Base-by-base conservation (phyloP, 1,140 invertebrate genomes). In the Hyposmocoma kahamanoa region DNA sequence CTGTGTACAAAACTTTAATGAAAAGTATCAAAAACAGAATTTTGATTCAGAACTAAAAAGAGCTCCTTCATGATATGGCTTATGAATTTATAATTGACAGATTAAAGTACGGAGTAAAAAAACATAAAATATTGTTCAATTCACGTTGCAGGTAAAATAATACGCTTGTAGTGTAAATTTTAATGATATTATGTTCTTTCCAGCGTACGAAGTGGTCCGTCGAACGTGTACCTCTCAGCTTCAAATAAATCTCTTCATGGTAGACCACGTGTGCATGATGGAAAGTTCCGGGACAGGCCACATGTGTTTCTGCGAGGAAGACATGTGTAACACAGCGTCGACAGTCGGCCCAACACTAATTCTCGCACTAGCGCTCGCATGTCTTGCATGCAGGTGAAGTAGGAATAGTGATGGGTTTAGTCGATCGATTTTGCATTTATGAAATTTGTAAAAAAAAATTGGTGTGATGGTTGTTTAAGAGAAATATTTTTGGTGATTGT, bases 291-390 rank as follows among this genome's bases (percentile, higher is more conserved):
- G 95, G 87, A 95, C 92, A 80, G 96, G 96, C 87, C 95, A 97
- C 90, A 97, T 97, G 95, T 97, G 96, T 90, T 97, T 97, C 90
- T 98, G 96, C 91, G 95, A 97, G 90, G 94, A 96, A 89, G 95
- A 97, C 90, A 94, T 94, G 92, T 98, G 96, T 89, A 98, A 97
- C 59, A 54, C 56, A 42, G 72, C 71, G 43, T 42, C 62, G 47
- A 56, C 67, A 49, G 30, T 22, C 50, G 54, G 55, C 62, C 44
- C 56, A 38, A 51, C 66, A 17, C 57, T 72, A 45, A 59, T 64
- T 45, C 45, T 73, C 24, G 56, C 71, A 13, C 10, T 24, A 9
- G 50, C 50, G n/a, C 32, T 53, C 15, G 39, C 43, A 18, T 3
- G 51, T 53, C 50, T 78, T 30, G 79, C 80, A 77, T 82, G 82